Conservation (phyloP, 1,140 invertebrate genomes). For the Dreissena polymorpha region DNA sequence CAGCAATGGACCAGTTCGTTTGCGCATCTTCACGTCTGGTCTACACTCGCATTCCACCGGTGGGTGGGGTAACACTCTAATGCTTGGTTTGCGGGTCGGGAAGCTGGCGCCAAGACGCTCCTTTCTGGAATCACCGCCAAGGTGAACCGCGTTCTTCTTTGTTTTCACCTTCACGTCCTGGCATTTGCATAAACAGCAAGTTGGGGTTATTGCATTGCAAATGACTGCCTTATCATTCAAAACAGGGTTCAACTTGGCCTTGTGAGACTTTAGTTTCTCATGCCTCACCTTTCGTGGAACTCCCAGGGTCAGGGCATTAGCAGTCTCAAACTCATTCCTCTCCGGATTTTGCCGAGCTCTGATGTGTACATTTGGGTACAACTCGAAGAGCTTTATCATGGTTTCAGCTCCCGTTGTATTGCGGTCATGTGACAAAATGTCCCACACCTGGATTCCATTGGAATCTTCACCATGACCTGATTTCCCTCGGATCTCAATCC, state of each 20-base stretch:
- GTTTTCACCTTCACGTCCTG: background rate
- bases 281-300: slow-evolving; percentile 28
- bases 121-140: background rate
- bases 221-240: slow-evolving; percentile 22
- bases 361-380: slow-evolving; percentile 15
- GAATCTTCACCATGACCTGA: background rate
- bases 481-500: slow-evolving; percentile 11
- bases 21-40: background rate
- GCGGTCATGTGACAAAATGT: slow-evolving; percentile 41
- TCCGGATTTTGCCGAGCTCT: background rate
- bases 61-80: background rate
- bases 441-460: slow-evolving; percentile 18
- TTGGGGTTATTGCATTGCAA: background rate
- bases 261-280: slow-evolving; percentile 24
- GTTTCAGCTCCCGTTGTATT: background rate
- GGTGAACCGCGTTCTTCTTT: background rate
- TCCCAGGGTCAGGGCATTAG: slow-evolving; percentile 39
- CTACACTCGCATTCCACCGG: slow-evolving; percentile 35
- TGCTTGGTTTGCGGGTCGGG: slow-evolving; percentile 13
- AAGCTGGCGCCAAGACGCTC: slow-evolving; percentile 8
- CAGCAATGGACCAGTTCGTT: slow-evolving; percentile 14
- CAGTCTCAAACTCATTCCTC: background rate
- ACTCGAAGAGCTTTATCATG: slow-evolving; percentile 46
- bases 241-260: background rate
- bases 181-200: slow-evolving; percentile 10